Conservation (phyloP, 1,140 invertebrate genomes). For the Sarcophaga bullata region DNA sequence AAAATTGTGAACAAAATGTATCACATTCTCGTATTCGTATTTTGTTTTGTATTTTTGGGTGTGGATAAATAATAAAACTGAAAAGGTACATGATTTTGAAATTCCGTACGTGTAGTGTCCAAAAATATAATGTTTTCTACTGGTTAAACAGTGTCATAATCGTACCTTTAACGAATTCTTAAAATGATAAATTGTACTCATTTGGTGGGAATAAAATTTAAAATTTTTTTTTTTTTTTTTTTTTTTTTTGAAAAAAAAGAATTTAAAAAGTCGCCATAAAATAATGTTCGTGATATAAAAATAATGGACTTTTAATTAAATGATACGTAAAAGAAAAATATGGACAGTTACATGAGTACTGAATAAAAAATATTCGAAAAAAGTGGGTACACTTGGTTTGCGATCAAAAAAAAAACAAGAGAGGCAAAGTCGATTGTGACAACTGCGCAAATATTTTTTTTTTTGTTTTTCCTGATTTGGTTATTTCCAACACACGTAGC, state of each 20-base stretch:
- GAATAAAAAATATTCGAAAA: background rate
- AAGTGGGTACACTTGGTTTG: background rate
- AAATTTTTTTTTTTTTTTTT: background rate
- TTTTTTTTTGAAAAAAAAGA: background rate
- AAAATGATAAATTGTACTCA: slow-evolving; percentile 4
- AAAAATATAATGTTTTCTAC: slow-evolving; percentile 17
- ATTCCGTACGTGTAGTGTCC: background rate
- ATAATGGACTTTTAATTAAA: too few species aligned
- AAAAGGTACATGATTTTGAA: background rate
- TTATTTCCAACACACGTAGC: too few species aligned
- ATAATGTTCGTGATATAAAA: too few species aligned
- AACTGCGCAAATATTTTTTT: too few species aligned
- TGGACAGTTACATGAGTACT: background rate
- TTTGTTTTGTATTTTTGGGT: too few species aligned
- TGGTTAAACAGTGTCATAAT: slow-evolving; percentile 34
- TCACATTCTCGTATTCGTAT: background rate
- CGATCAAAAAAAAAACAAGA: too few species aligned
- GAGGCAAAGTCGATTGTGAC: too few species aligned
- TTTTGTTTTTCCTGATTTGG: too few species aligned
- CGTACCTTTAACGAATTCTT: slow-evolving; percentile 15
- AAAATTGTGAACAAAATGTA: background rate
- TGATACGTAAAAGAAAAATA: background rate
- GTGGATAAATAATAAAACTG: background rate
- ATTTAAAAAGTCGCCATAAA: too few species aligned
- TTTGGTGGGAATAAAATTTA: background rate